Base-by-base conservation (phyloP, 37 sponge, comb jelly and placozoan species). In the Haliclona indistincta region DNA sequence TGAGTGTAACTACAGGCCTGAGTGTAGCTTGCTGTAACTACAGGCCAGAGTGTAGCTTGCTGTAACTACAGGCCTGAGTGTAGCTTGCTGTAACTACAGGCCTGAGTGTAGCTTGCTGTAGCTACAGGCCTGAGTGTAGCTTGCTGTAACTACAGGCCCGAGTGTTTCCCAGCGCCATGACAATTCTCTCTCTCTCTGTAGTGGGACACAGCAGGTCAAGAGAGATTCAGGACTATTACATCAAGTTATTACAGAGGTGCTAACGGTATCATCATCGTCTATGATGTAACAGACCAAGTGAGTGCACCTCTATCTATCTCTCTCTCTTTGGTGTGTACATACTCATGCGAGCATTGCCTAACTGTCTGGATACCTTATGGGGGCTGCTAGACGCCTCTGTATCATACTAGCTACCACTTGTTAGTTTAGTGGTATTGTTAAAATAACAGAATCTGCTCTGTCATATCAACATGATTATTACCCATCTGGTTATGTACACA, bases 191-290 rank as follows among this genome's bases (percentile, higher is more conserved):
- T 41, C 37, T 37, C 61, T 22, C 22, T 30, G 35, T 66, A 93
- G 89, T 98, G 99, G 99, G 99, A 98, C 75, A 98, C 99, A 39
- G 99, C 99, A 63, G 95, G 99, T 22, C 99, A 98, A 56, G 99
- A 98, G 76, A 74, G 99, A 44, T 98, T 95, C 85, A 73, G 99
- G 40, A 98, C 99, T 41, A 98, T 97, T 40, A 95, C 93, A 40
- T 89, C 93, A 54, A 91, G 93, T 43, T 98, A 98, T 79, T 98
- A 98, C 78, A 84, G 95, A 56, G 99, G 95, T 41, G 99, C 99
- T 1, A 92, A 95, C 73, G 96, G 96, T 15, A 98, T 95, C 68
- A 95, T 98, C 75, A 92, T 98, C 44, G 99, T 98, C 52, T 98
- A 95, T 81, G 95, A 98, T 58, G 99, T 95, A 69, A 98, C 96